phyloP scores from a whole-genome alignment of 2,888 invertebrate species.

The Andricus curvator region DNA sequence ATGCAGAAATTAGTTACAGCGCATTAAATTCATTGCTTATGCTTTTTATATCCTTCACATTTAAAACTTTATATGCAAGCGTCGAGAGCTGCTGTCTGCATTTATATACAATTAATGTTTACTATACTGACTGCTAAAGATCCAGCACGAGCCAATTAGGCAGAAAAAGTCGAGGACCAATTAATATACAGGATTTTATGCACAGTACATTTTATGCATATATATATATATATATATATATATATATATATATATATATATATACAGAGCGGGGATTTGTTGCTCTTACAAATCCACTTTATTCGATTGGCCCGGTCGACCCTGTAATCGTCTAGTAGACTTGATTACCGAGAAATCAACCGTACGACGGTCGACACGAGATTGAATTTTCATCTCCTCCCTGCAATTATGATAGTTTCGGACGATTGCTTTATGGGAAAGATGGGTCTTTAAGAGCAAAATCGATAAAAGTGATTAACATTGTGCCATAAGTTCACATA shows the following conservation, averaged over 20 bases:
- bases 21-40: background rate
- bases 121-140: background rate
- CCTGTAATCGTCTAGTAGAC: constrained; percentile 29
- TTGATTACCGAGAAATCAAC: constrained; percentile 31
- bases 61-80: background rate
- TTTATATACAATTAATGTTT: background rate
- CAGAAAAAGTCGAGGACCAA: constrained; percentile 5
- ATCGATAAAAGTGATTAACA: background rate
- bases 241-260: too few relatives aligned
- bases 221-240: too few relatives aligned
- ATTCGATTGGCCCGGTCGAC: constrained; percentile 22
- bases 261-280: background rate
- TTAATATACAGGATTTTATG: constrained; percentile 4
- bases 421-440: constrained; percentile 25
- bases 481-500: too few relatives aligned
- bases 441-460: background rate
- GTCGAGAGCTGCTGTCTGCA: background rate
- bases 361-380: constrained; percentile 25
- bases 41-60: background rate
- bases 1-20: background rate
- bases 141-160: background rate
- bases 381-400: constrained; percentile 40
- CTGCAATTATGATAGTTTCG: constrained; percentile 26
- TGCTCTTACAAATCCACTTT: constrained; percentile 16
- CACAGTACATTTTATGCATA: background rate